Base-by-base conservation (phyloP, 2,113 vertebrate species). In the Beaufortia kweichowensis region DNA sequence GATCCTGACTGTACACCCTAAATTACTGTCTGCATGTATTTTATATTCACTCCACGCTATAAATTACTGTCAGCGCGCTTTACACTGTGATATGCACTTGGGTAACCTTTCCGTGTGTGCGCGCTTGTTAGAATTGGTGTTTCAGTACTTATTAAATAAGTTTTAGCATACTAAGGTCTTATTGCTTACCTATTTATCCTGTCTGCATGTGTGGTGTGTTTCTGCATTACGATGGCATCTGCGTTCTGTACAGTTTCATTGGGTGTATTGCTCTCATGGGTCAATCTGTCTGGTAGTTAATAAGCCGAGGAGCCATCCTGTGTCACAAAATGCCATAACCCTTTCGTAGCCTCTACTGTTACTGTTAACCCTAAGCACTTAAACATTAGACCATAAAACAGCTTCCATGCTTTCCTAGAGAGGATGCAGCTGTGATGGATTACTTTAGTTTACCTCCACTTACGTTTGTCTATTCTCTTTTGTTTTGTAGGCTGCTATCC, bases 401-500 rank as follows among this genome's bases (percentile, higher is more conserved):
- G 29, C 2, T 6, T 35, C 19, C 33, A 65, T 10, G 17, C 63
- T 4, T 3, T 55, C 46, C 17, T 55, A 15, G 23, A 9, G 24
- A 9, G 6, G 23, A 29, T 56, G 31, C 23, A 41, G 53, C 15
- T 43, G 17, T 67, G 53, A 31, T 66, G 50, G 50, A 46, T 59
- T 46, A 6, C 19, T 62, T 43, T 35, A 24, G n/a, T 26, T 23
- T 23, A 21, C 48, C 35, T 43, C 43, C n/a, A 46, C 14, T 57
- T 41, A 33, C 33, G 11, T 19, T 56, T 21, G 28, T 43, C 29
- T 67, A 26, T 57, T 50, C 26, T 43, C 23, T 19, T 33, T 65
- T 65, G 7, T 33, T 4, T 87, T 91, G 43, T 87, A 99, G 97
- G 97, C 91, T 99, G 97, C 85, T 98, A 94, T 84, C 97, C 96